Evolutionary conservation across 2,797 vertebrate genomes (phyloP).

Genomic region (Babyrousa celebensis): DNA sequence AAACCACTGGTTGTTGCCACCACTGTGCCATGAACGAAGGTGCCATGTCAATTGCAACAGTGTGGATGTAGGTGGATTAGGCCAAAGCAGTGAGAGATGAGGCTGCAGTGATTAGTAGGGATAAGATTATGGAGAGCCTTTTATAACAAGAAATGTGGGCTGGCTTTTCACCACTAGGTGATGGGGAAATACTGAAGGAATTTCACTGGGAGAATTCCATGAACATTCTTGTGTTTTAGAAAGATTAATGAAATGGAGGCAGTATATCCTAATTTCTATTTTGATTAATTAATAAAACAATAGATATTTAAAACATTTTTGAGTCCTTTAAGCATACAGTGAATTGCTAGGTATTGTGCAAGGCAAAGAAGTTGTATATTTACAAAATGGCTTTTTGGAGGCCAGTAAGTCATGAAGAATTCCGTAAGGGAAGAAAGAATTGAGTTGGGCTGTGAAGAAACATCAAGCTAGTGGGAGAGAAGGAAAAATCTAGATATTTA

Average conservation of each 20-base stretch:
- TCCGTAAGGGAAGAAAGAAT: neutral
- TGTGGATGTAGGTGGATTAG: neutral
- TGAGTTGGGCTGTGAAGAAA: neutral
- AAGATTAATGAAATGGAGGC: neutral
- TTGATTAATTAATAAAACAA: slow-evolving; percentile 17
- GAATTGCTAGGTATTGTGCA: neutral
- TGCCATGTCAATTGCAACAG: neutral
- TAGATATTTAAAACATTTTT: neutral
- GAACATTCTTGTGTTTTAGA: neutral
- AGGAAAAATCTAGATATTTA: slow-evolving; percentile 8
- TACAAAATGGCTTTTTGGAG: neutral
- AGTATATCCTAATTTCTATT: neutral
- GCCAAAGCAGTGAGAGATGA: neutral
- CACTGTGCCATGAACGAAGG: neutral
- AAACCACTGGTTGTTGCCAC: neutral
- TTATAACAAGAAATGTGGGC: neutral
- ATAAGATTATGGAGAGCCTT: neutral
- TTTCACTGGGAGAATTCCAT: neutral
- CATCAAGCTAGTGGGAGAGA: neutral
- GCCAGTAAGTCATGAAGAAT: neutral
- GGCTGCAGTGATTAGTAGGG: neutral
- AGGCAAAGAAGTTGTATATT: neutral
- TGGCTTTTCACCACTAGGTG: neutral
- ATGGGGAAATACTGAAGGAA: neutral
- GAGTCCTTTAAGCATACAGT: neutral